Base-by-base conservation (phyloP, 2,797 vertebrate species). In the Erpetoichthys calabaricus region DNA sequence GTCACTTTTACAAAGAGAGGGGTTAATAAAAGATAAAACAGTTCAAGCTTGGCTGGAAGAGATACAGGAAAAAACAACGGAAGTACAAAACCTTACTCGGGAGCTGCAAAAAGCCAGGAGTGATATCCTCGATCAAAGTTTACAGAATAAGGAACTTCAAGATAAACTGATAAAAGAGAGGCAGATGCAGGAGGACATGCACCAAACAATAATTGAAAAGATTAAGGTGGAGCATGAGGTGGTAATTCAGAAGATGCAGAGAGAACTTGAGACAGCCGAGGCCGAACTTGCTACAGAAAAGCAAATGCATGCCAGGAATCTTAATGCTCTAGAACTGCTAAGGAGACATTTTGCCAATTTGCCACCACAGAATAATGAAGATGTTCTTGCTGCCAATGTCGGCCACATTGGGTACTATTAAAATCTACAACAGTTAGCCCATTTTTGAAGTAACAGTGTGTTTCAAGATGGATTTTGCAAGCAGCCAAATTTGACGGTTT, bases 111-210 rank as follows among this genome's bases (percentile, higher is more conserved):
- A 65, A 63, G 71, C 74, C 44, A 63, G 61, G 62, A 66, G 66
- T 57, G 58, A 75, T 42, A 73, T 60, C 42, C 59, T 58, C 9
- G 67, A 71, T 45, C 58, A 62, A 7, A 63, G 58, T 7, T 56
- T 67, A 3, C 75, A 76, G n/a, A 72, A 74, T 56, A 56, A 45
- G 41, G 61, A 73, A 10, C 60, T 78, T 50, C 62, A 66, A n/a
- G 10, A 58, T 44, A 63, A 66, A 3, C 2, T 76, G 3, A 58
- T 62, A 56, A 70, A 64, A 47, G 7, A 71, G 2, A 70, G 70
- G 8, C 51, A n/a, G 57, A 67, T 67, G 3, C 65, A 55, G 1
- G 71, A 72, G 56, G 43, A 67, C 0, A 56, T 68, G 59, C 58
- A 58, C 0, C 3, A n/a, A 49, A 25, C 51, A 47, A 41, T 68